Conservation (phyloP, 2,113 vertebrate genomes). For the Sardina pilchardus region DNA sequence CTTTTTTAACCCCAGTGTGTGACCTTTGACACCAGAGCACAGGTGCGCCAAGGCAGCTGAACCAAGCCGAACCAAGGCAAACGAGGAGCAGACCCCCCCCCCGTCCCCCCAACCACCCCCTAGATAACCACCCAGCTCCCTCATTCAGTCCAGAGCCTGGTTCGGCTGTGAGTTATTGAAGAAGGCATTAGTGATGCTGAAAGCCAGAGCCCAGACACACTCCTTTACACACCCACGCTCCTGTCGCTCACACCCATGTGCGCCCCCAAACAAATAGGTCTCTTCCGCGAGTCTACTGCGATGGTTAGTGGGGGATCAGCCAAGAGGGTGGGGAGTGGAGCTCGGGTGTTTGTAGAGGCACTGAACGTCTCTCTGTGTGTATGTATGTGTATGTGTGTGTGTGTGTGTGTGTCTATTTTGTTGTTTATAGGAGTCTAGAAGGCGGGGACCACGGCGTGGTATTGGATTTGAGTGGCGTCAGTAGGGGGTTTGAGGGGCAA, state of each 20-base stretch:
- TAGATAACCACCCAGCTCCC: too few relatives aligned
- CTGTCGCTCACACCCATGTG: not conserved
- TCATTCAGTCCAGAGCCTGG: not conserved
- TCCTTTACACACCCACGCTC: conserved; percentile 16
- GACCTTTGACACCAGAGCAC: not conserved
- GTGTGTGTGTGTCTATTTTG: conserved; percentile 7
- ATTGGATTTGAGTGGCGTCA: not conserved
- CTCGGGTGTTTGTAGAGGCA: conserved; percentile 28
- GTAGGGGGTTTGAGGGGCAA: not conserved
- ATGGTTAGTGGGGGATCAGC: not conserved
- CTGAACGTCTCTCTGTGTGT: conserved; percentile 27
- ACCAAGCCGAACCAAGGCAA: not conserved
- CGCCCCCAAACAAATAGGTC: not conserved
- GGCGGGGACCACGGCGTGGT: not conserved
- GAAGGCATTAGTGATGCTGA: not conserved
- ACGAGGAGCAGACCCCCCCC: not conserved
- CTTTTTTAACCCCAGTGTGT: not conserved
- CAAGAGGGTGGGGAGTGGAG: not conserved
- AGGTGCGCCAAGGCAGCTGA: not conserved
- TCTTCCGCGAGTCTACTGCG: not conserved
- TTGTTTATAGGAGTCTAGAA: not conserved
- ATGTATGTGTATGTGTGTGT: not conserved
- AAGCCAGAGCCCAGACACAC: not conserved
- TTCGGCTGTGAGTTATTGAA: not conserved
- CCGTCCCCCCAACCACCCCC: too few relatives aligned